A percentile compares a stretch with the other conserved stretches of the same genome.
These are phyloP conservation scores for Salpingus planirostris DNA, from an alignment of 2,888 invertebrate species.

Conservation along the genomic window DNA sequence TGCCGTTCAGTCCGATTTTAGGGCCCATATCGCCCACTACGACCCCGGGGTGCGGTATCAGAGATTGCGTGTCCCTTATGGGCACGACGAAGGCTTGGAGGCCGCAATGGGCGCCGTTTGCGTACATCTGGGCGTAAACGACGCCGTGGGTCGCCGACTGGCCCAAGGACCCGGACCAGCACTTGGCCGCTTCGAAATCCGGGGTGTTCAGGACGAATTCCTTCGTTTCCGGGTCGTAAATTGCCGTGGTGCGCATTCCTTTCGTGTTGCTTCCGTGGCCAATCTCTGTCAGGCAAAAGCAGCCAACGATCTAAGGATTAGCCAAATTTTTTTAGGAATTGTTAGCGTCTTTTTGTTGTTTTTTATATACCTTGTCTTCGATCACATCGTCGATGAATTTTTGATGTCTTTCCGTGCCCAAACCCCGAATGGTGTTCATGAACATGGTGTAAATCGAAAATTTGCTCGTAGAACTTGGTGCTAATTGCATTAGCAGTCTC, in stretches of 20 bases:
- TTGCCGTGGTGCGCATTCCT: slow-evolving; percentile 78
- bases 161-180: slow-evolving; percentile 78
- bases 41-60: slow-evolving; percentile 67
- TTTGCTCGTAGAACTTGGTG: slow-evolving; percentile 58
- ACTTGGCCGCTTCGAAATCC: slow-evolving; percentile 68
- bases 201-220: slow-evolving; percentile 68
- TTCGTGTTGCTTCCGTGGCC: slow-evolving; percentile 87
- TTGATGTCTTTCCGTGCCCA: slow-evolving; percentile 56
- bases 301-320: slow-evolving; percentile 53
- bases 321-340: no score
- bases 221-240: slow-evolving; percentile 61
- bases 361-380: slow-evolving; percentile 30
- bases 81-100: slow-evolving; percentile 85
- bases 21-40: slow-evolving; percentile 87
- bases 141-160: slow-evolving; percentile 79
- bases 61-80: slow-evolving; percentile 64
- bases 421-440: slow-evolving; percentile 52
- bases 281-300: slow-evolving; percentile 83
- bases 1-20: slow-evolving; percentile 82
- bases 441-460: slow-evolving; percentile 58
- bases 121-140: slow-evolving; percentile 78
- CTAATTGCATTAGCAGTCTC: slow-evolving; percentile 52
- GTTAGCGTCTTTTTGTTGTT: no score
- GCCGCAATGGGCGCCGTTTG: slow-evolving; percentile 72
- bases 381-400: slow-evolving; percentile 45